These are phyloP conservation scores for Apamea sordens DNA, from an alignment of 2,888 invertebrate genomes.

Conservation along the genomic window DNA sequence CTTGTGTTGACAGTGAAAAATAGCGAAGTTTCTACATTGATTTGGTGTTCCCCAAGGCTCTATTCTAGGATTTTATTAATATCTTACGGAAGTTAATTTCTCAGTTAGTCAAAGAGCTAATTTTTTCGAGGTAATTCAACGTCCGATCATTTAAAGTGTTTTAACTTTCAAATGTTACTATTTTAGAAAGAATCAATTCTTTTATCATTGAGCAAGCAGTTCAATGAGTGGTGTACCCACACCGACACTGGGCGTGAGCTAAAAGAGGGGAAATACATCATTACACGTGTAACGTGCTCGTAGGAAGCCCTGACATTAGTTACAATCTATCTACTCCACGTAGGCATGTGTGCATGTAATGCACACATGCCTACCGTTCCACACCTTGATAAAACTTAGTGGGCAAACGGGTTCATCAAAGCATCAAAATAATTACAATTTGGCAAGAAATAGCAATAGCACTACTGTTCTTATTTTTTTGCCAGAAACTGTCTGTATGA, in stretches of 20 bases:
- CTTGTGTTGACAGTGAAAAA: neutral
- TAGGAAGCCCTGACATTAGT: neutral
- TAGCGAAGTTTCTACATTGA: neutral
- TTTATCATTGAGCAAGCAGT: constrained; percentile 18
- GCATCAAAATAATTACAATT: neutral
- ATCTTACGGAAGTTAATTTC: neutral
- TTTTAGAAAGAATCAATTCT: neutral
- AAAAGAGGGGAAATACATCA: constrained; percentile 31
- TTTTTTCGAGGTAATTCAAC: neutral
- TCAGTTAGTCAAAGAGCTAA: neutral
- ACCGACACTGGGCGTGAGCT: neutral
- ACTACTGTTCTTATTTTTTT: neutral
- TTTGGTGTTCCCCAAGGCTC: constrained; percentile 13
- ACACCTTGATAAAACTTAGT: neutral
- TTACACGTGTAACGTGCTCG: constrained; percentile 10
- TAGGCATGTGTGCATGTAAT: no score
- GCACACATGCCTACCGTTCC: neutral
- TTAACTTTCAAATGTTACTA: neutral
- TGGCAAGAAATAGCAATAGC: neutral
- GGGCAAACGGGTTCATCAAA: neutral
- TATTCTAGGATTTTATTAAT: constrained; percentile 14
- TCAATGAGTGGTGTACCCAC: neutral
- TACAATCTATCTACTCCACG: constrained; percentile 1
- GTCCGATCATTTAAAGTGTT: neutral
- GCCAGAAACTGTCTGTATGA: neutral